A percentile compares a stretch with the other conserved stretches of the same genome.
These are phyloP conservation scores for Calosoma granatense DNA, from an alignment of 1,140 invertebrate genomes.

Conservation along the genomic window DNA sequence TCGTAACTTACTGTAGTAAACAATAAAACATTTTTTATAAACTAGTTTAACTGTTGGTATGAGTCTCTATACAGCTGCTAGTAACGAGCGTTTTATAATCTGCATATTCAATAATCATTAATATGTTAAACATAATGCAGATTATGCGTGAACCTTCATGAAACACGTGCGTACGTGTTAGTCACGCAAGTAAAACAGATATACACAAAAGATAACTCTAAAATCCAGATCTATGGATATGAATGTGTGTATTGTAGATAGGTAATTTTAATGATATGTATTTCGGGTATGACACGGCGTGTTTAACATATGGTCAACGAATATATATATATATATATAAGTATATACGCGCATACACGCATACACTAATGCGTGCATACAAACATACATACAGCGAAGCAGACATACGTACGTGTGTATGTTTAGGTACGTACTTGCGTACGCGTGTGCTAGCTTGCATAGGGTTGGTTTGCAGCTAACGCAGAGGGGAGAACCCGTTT, in stretches of 20 bases:
- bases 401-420: neutral
- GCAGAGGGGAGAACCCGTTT: neutral
- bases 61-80: no score
- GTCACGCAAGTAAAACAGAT: neutral
- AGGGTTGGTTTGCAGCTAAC: neutral
- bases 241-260: neutral
- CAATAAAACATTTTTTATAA: no score
- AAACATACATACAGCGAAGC: neutral
- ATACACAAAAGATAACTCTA: slow-evolving; percentile 2
- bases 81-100: no score
- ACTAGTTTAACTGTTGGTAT: no score
- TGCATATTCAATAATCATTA: slow-evolving; percentile 6
- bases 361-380: neutral
- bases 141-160: slow-evolving; percentile 3
- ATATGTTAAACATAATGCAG: neutral
- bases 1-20: no score
- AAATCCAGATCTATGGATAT: neutral
- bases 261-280: neutral
- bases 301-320: neutral
- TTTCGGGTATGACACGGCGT: neutral
- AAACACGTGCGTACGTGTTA: neutral
- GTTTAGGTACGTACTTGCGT: neutral
- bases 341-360: neutral
- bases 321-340: no score
- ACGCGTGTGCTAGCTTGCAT: no score